Percentiles rank a stretch among this genome's conserved stretches.
phyloP scores from a whole-genome alignment of 2,797 vertebrate species.

The Coluber constrictor region DNA sequence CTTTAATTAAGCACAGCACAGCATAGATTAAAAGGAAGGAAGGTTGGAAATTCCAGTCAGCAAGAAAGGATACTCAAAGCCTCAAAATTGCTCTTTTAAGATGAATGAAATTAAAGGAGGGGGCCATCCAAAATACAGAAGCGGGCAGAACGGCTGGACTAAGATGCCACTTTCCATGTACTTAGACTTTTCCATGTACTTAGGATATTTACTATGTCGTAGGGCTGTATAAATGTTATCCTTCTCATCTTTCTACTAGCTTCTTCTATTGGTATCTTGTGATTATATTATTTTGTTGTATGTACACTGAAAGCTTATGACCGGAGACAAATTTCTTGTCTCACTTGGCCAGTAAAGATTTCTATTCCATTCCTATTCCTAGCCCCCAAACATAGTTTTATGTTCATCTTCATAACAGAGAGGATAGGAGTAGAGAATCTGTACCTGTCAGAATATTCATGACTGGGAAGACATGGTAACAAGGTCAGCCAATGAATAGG shows the following conservation, averaged over 20 bases:
- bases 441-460: not conserved
- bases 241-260: not conserved
- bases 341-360: not conserved
- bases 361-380: not conserved
- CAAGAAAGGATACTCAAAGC: not conserved
- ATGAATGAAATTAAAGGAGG: not conserved
- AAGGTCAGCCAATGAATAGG: no score
- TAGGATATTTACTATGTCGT: not conserved
- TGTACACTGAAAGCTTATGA: not conserved
- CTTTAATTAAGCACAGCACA: slow-evolving; percentile 9
- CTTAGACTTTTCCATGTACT: not conserved
- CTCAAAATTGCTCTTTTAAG: not conserved
- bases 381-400: not conserved
- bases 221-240: not conserved
- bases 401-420: not conserved
- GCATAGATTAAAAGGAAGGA: not conserved
- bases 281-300: not conserved
- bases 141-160: not conserved
- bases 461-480: no score
- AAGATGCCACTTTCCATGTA: not conserved
- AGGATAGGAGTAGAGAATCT: not conserved
- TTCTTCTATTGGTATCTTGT: not conserved
- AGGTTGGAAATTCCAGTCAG: not conserved
- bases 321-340: not conserved
- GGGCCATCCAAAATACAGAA: not conserved